Evolutionary conservation across 1,140 invertebrate species (phyloP).

Genomic region (Panulirus ornatus): DNA sequence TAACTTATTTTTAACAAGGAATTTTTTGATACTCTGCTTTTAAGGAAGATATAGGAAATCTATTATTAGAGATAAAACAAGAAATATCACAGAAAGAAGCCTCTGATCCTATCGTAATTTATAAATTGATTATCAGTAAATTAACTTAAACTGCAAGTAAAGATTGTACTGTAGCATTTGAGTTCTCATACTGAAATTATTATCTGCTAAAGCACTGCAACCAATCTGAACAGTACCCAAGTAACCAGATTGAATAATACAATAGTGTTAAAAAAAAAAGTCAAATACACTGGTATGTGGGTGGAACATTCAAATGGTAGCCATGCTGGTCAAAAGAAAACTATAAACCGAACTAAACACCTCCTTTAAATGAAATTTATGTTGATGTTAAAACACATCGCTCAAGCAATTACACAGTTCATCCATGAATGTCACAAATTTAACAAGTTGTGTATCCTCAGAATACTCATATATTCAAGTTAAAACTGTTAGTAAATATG

Average conservation of each 20-base stretch:
- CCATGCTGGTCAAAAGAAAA: not conserved
- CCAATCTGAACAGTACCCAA: not conserved
- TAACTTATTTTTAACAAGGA: not conserved
- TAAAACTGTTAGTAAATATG: too few species aligned
- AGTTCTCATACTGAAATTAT: not conserved
- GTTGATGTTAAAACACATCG: not conserved
- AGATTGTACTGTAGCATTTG: conserved; percentile 8
- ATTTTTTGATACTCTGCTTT: not conserved
- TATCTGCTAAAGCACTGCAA: not conserved
- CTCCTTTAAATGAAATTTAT: not conserved
- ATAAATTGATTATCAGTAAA: conserved; percentile 19
- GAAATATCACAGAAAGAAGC: not conserved
- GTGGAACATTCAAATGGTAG: not conserved
- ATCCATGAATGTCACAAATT: too few species aligned
- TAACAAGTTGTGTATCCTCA: too few species aligned
- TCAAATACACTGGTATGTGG: too few species aligned
- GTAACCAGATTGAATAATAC: not conserved
- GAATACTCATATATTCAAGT: too few species aligned
- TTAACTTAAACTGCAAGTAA: conserved; percentile 20
- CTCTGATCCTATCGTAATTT: not conserved
- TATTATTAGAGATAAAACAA: too few species aligned
- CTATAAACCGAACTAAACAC: not conserved
- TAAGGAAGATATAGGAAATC: not conserved
- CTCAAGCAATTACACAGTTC: not conserved
- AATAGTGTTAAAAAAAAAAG: too few species aligned